Percentiles rank a stretch among this genome's conserved stretches.
phyloP scores from a whole-genome alignment of 2,797 vertebrate species.

The Pseudomugil gertrudae region DNA sequence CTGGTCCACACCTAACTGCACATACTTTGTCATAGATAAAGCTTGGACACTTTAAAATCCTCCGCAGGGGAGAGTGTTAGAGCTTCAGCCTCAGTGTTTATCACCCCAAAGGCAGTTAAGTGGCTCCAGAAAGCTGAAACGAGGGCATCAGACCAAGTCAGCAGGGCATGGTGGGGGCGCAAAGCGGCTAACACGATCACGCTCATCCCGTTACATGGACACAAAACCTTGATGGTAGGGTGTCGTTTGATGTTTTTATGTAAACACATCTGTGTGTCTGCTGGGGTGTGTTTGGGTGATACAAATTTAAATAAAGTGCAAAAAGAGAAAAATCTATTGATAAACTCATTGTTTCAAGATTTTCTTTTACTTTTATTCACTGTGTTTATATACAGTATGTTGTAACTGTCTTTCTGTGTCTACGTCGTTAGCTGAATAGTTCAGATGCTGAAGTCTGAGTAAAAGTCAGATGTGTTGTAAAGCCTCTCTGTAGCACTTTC shows the following conservation, averaged over 20 bases:
- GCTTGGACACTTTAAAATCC: constrained; percentile 17
- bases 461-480: constrained; percentile 42
- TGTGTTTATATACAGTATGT: neutral
- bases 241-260: constrained; percentile 25
- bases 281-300: neutral
- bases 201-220: constrained; percentile 70
- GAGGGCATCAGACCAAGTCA: constrained; percentile 32
- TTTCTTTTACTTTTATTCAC: neutral
- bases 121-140: constrained; percentile 38
- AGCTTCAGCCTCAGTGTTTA: constrained; percentile 21
- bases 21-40: constrained; percentile 32
- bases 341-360: neutral
- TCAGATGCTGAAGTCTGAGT: neutral
- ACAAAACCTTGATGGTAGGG: constrained; percentile 35
- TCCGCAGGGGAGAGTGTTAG: constrained; percentile 12
- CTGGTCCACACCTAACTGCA: constrained; percentile 18
- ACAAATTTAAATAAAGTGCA: neutral
- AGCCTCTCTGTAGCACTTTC: constrained; percentile 5
- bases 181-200: constrained; percentile 67
- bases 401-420: neutral
- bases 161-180: constrained; percentile 40
- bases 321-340: neutral
- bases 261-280: neutral
- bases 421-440: neutral
- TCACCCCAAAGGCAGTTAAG: constrained; percentile 32